These are phyloP conservation scores for Anguilla rostrata DNA, from an alignment of 2,113 vertebrate genomes.

Conservation along the genomic window DNA sequence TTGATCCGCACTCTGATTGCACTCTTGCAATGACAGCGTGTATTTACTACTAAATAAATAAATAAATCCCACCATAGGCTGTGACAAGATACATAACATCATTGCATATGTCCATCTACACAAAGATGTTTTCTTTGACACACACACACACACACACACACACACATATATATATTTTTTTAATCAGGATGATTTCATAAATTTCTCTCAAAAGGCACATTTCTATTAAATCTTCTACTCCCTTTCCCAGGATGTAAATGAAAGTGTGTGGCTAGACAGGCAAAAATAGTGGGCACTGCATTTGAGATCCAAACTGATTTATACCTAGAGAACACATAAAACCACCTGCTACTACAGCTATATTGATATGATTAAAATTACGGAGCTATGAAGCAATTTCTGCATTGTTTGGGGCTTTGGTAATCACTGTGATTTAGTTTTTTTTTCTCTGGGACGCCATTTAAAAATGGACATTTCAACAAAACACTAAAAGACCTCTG, in stretches of 20 bases:
- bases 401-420: constrained; percentile 55
- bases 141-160: too few relatives aligned
- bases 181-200: constrained; percentile 13
- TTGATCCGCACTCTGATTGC: constrained; percentile 46
- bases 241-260: constrained; percentile 53
- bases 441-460: constrained; percentile 48
- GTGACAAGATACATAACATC: neutral
- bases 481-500: constrained; percentile 3
- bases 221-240: constrained; percentile 44
- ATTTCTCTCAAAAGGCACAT: constrained; percentile 34
- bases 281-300: constrained; percentile 33
- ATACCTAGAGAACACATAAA: constrained; percentile 63
- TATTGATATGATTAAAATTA: constrained; percentile 71
- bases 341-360: constrained; percentile 64
- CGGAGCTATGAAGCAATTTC: constrained; percentile 60
- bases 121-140: neutral
- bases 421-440: constrained; percentile 53
- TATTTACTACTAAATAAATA: constrained; percentile 9
- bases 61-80: neutral
- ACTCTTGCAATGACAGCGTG: constrained; percentile 38
- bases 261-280: constrained; percentile 57
- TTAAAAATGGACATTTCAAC: constrained; percentile 24
- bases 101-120: neutral
- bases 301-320: constrained; percentile 65
- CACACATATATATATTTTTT: neutral